These are phyloP conservation scores for Caenorhabditis remanei DNA, from an alignment of 1,140 invertebrate genomes.

Conservation along the genomic window DNA sequence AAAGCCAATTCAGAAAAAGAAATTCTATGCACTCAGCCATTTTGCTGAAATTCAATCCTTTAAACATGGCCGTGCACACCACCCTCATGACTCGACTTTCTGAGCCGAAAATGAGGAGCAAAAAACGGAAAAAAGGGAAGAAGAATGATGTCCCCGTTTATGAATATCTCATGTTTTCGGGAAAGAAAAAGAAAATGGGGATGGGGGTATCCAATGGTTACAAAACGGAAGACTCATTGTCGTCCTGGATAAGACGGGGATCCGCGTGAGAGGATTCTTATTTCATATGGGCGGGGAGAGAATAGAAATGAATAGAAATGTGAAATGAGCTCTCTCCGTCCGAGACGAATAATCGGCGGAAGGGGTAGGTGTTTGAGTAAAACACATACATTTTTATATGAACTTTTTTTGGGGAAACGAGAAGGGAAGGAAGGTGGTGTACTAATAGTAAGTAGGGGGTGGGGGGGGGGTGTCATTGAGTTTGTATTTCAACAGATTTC, in stretches of 20 bases:
- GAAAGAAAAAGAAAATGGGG: neutral
- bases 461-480: no score
- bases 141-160: neutral
- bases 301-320: no score
- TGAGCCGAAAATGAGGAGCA: neutral
- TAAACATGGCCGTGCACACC: slow-evolving; percentile 21
- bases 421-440: neutral
- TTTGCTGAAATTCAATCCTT: slow-evolving; percentile 45
- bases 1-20: neutral
- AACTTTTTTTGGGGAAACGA: slow-evolving; percentile 17
- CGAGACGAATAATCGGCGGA: slow-evolving; percentile 33
- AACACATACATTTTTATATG: slow-evolving; percentile 6
- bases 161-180: neutral
- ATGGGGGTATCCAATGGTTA: slow-evolving; percentile 43
- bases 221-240: neutral
- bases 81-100: slow-evolving; percentile 3
- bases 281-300: no score
- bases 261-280: neutral
- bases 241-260: neutral
- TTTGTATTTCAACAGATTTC: no score
- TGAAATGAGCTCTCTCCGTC: no score
- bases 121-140: neutral
- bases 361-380: slow-evolving; percentile 29
- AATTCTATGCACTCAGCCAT: slow-evolving; percentile 24
- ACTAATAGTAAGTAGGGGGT: no score